Base-by-base conservation (phyloP, 64 coral and sea anemone species). In the Anthopleura sola region DNA sequence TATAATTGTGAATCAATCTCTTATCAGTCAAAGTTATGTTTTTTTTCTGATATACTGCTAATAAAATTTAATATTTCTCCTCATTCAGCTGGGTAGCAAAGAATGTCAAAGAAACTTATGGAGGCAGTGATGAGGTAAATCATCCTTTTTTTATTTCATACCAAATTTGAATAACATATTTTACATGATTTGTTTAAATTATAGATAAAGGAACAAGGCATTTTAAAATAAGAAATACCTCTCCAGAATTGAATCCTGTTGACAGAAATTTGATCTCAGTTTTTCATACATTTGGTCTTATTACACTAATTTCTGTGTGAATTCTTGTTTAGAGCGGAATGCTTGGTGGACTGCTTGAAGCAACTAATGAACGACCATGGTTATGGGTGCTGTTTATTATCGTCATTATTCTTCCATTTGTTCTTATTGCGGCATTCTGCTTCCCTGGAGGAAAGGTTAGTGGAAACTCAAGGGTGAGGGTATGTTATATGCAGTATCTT, bases 351-450 rank as follows among this genome's bases (percentile, higher is more conserved):
- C 75, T 99, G 34, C 83, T 99, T 80, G 97, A 95, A 5, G 97
- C 97, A 20, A 99, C 97, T 26, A 92, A 95, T 84, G 97, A 99
- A 77, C 80, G 97, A 18, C 97, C 97, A 49, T 99, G 97, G 97
- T 82, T 99, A 29, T 99, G 97, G 97, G 97, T 99, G 69, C 77
- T 99, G 84, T 99, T 94, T 90, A 87, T 94, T n/a, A 86, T 99
- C 78, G 97, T 95, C 55, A 89, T 99, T 11, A 94, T 99, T 76
- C 88, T 99, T 36, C 97, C 97, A 31, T 99, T 99, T 87, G 90
- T 94, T 24, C 75, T 99, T 44, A 99, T 99, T 68, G 97, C 97
- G 26, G 97, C 93, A 15, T 99, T 90, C 85, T 99, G 97, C 82
- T 95, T 92, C 84, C 97, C 97, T 76, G 90, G 97, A 82, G 88